phyloP scores from a whole-genome alignment of 2,888 invertebrate species.

The Colostygia pectinataria region DNA sequence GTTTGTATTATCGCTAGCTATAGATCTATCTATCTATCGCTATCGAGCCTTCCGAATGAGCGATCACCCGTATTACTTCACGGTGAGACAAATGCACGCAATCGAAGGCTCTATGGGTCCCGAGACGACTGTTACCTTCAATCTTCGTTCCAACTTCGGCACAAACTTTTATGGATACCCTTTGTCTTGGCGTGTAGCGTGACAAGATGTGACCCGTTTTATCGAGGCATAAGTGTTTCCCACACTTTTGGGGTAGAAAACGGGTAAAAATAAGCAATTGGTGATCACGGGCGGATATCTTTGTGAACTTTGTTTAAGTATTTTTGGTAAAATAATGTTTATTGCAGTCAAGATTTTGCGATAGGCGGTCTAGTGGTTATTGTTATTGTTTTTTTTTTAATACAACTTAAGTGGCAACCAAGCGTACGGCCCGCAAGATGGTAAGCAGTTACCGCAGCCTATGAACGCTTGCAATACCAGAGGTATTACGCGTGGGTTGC shows the following conservation, averaged over 20 bases:
- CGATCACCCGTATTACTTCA: slow-evolving; percentile 28
- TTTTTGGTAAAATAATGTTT: too few species aligned
- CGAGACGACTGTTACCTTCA: slow-evolving; percentile 32
- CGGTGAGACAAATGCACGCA: slow-evolving; percentile 31
- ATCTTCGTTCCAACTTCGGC: slow-evolving; percentile 30
- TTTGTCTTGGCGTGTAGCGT: slow-evolving; percentile 26
- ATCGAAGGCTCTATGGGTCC: slow-evolving; percentile 27
- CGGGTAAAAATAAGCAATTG: not conserved
- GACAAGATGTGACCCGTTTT: slow-evolving; percentile 23
- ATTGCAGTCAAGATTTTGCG: too few species aligned
- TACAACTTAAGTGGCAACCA: too few species aligned
- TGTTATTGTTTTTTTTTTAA: too few species aligned
- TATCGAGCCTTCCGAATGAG: slow-evolving; percentile 25
- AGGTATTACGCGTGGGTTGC: too few species aligned
- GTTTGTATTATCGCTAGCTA: not conserved
- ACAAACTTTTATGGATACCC: slow-evolving; percentile 32
- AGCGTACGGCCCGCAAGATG: too few species aligned
- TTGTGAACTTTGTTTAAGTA: too few species aligned
- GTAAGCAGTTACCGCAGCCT: too few species aligned
- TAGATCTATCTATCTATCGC: slow-evolving; percentile 1
- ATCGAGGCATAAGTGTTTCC: slow-evolving; percentile 17
- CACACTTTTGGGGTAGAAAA: slow-evolving; percentile 10
- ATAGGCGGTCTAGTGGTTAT: too few species aligned
- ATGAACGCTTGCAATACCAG: too few species aligned
- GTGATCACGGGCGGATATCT: not conserved